Evolutionary conservation across 2,797 vertebrate species (phyloP), one percentile per base, ranked within the genome.

Genomic region (Sitta carolinensis): DNA sequence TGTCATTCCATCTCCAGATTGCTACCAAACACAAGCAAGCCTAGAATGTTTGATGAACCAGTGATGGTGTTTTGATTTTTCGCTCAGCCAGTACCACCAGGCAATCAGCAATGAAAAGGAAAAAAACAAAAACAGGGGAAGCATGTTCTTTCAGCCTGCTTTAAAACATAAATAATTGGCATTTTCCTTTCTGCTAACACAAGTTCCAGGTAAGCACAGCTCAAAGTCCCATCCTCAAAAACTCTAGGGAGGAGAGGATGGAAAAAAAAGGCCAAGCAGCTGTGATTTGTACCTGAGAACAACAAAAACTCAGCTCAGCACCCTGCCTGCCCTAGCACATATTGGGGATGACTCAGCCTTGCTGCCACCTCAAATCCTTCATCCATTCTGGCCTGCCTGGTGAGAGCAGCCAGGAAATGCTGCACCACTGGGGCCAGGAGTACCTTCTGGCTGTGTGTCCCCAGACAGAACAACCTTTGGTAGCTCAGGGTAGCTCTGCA

Each of bases 51-150:
- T 95, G 47, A 14, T 52, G 26, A 97, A 97, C 97, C 96, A 96
- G 95, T 75, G 96, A 94, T 94, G 93, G 74, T 96, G 93, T 95
- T 97, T 97, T 96, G 96, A 97, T 97, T 98, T 97, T 92, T 91
- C 89, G 94, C 95, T 96, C 84, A 97, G 92, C 88, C 89, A 96
- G 91, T 95, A 97, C 92, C 93, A 96, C 78, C 85, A 96, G 94
- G 95, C 92, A 97, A 97, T 96, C 97, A 97, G 95, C 48, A 94
- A 92, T 48, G 25, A 3, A 3, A 34, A 14, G 25, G 8, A 52
- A 22, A 21, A 47, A 25, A 26, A 19, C 3, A 68, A 26, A 67
- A 59, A 0, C 11, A 89, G 25, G 47, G 45, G 68, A 97, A 94
- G 54, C 51, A 79, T 91, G 88, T 95, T 96, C 87, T 93, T 87